A percentile compares a stretch with the other conserved stretches of the same genome.
These are phyloP conservation scores for Colostygia pectinataria DNA, from an alignment of 2,888 invertebrate genomes.

Conservation along the genomic window DNA sequence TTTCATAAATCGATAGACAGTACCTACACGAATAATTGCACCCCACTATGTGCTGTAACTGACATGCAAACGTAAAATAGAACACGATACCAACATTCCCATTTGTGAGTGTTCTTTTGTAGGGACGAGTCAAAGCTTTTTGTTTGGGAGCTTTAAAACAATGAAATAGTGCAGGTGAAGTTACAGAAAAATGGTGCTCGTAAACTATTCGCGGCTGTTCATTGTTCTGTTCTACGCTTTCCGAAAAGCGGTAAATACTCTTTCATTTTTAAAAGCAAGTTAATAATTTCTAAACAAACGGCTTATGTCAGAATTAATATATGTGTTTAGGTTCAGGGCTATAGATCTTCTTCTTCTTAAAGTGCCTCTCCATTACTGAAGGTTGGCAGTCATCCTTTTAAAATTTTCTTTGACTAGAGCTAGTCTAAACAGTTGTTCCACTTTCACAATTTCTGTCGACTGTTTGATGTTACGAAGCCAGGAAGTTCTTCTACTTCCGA, in stretches of 20 bases:
- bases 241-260: constrained; percentile 24
- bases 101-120: constrained; percentile 25
- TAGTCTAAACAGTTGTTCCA: too few species aligned
- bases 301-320: too few species aligned
- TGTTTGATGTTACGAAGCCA: too few species aligned
- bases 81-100: constrained; percentile 21
- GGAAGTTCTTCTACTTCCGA: too few species aligned
- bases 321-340: too few species aligned
- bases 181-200: constrained; percentile 28
- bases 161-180: constrained; percentile 23
- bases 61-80: constrained; percentile 30
- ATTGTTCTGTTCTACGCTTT: constrained; percentile 21
- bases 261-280: neutral
- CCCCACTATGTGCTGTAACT: constrained; percentile 3
- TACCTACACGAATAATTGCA: neutral
- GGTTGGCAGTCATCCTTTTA: too few species aligned
- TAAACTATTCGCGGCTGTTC: constrained; percentile 18
- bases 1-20: too few species aligned
- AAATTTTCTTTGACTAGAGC: too few species aligned
- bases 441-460: too few species aligned
- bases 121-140: constrained; percentile 26
- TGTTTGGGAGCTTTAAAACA: constrained; percentile 25
- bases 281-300: too few species aligned
- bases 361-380: too few species aligned
- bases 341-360: too few species aligned